Conservation (phyloP, 2,888 invertebrate genomes). For the Eupithecia insigniata region DNA sequence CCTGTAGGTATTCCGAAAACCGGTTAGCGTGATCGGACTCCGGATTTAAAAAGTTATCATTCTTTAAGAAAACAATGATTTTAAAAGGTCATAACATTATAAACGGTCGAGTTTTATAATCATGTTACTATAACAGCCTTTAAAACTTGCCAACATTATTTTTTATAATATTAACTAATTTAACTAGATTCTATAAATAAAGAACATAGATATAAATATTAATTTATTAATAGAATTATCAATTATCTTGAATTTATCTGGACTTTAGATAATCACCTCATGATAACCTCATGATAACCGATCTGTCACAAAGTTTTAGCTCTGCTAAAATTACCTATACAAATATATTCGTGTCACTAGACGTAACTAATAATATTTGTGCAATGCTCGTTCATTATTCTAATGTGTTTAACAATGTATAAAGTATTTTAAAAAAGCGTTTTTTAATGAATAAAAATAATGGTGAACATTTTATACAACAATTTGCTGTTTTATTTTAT, state of each 20-base stretch:
- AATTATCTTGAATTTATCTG: background rate
- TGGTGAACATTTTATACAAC: slow-evolving; percentile 68
- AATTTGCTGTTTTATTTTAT: slow-evolving; percentile 50
- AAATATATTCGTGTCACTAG: slow-evolving; percentile 12
- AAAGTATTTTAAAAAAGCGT: slow-evolving; percentile 75
- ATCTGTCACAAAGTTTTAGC: background rate
- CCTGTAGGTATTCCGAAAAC: too few relatives aligned
- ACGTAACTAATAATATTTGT: slow-evolving; percentile 14
- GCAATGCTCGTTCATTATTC: slow-evolving; percentile 46
- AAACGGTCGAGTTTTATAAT: too few relatives aligned
- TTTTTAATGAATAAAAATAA: slow-evolving; percentile 68
- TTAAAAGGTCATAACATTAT: too few relatives aligned
- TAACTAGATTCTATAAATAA: too few relatives aligned
- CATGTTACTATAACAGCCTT: too few relatives aligned
- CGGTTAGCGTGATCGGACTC: too few relatives aligned
- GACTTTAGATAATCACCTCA: background rate
- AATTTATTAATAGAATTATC: background rate
- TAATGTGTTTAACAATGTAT: slow-evolving; percentile 64
- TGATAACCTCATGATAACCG: background rate
- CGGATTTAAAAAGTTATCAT: too few relatives aligned
- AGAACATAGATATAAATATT: too few relatives aligned
- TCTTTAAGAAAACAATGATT: too few relatives aligned
- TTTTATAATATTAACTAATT: too few relatives aligned
- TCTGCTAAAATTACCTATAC: background rate
- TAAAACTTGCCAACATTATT: too few relatives aligned